These are phyloP conservation scores for Halocaridina rubra DNA, from an alignment of 2,888 invertebrate species.

Conservation along the genomic window DNA sequence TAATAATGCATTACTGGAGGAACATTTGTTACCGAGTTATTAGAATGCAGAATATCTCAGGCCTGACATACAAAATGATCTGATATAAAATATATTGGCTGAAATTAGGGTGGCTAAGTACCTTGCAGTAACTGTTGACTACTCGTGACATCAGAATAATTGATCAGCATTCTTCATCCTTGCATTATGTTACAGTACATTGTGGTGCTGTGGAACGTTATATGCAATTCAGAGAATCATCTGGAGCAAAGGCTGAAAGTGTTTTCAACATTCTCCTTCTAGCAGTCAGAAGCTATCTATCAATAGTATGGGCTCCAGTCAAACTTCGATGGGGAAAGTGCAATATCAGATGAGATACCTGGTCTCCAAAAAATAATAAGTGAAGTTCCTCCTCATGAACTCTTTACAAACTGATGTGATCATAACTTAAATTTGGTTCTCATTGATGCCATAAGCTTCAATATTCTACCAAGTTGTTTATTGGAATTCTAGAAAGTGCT, in stretches of 20 bases:
- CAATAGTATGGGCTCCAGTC: no score
- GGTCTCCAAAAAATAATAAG: no score
- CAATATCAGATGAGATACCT: no score
- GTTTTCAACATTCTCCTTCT: slow-evolving; percentile 37
- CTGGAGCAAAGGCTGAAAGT: slow-evolving; percentile 32
- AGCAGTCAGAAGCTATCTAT: no score
- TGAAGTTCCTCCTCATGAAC: no score
- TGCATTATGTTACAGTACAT: slow-evolving; percentile 1
- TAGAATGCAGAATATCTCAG: neutral
- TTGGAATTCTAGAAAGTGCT: no score
- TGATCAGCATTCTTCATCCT: neutral
- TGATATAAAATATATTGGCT: neutral
- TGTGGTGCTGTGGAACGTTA: neutral
- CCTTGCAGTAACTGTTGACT: neutral
- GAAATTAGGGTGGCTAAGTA: neutral
- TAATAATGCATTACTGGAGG: neutral
- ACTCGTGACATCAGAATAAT: neutral
- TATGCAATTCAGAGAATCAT: slow-evolving; percentile 15
- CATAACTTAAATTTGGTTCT: no score
- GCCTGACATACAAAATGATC: neutral
- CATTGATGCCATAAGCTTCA: no score
- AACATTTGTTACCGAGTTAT: slow-evolving; percentile 16
- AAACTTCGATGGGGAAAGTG: no score
- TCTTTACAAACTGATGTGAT: no score
- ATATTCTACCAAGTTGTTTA: no score